Percentiles rank a stretch among this genome's conserved stretches.
Evolutionary conservation across 2,113 vertebrate species (phyloP).

Genomic region (Ptilonorhynchus violaceus): DNA sequence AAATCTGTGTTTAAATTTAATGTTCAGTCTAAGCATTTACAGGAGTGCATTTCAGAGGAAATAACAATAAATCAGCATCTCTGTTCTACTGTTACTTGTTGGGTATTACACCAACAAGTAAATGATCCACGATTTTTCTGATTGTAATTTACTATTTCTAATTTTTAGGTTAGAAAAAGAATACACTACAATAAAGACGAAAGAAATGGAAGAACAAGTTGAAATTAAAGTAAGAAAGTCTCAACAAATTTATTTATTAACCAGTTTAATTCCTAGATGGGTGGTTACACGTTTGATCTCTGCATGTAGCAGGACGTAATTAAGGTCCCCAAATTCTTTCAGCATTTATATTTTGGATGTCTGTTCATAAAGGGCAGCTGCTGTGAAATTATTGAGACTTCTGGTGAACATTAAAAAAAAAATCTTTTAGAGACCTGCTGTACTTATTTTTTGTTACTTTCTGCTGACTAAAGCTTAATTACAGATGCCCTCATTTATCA

Average conservation of each 20-base stretch:
- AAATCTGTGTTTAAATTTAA: neutral
- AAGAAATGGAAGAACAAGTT: constrained; percentile 99
- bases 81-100: neutral
- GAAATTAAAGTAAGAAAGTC: constrained; percentile 91
- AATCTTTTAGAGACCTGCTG: neutral
- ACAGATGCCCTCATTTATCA: neutral
- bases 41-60: neutral
- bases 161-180: constrained; percentile 93
- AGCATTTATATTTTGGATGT: neutral
- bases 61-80: neutral
- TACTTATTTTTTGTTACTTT: neutral
- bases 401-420: neutral
- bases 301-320: neutral
- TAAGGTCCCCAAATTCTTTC: neutral
- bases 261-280: neutral
- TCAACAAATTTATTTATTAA: neutral
- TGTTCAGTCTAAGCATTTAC: neutral
- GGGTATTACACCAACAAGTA: neutral
- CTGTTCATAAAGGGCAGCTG: neutral
- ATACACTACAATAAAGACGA: constrained; percentile 98
- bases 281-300: neutral
- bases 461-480: neutral
- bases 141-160: neutral
- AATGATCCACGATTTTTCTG: neutral
- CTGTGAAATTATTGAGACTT: neutral